Conservation (phyloP, 2,888 invertebrate genomes). For the Endomychus coccineus region DNA sequence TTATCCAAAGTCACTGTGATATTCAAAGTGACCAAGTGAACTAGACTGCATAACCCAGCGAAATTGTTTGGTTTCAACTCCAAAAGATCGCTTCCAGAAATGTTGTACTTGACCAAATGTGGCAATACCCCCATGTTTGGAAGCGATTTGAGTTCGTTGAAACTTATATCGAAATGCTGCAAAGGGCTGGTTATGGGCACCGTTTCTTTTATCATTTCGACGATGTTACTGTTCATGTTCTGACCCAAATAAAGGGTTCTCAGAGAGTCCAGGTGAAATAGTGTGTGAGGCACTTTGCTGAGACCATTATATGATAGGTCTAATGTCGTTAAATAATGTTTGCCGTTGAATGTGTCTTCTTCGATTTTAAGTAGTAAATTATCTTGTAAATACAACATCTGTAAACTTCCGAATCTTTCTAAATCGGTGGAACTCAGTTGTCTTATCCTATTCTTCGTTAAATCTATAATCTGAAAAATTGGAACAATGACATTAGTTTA, state of each 20-base stretch:
- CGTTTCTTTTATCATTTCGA: conserved; percentile 31
- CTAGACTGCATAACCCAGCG: conserved; percentile 37
- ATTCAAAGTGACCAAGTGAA: conserved; percentile 31
- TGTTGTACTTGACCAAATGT: conserved; percentile 33
- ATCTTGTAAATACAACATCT: conserved; percentile 38
- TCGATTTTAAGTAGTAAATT: conserved; percentile 34
- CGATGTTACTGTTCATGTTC: conserved; percentile 37
- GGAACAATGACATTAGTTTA: too few relatives aligned
- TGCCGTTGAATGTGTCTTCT: conserved; percentile 32
- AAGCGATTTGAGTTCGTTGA: conserved; percentile 30
- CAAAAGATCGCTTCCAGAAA: conserved; percentile 25
- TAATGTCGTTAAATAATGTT: conserved; percentile 29
- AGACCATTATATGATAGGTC: conserved; percentile 37
- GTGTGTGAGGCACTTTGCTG: conserved; percentile 30
- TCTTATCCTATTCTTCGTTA: conserved; percentile 36
- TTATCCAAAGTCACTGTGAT: conserved; percentile 30
- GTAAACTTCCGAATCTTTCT: conserved; percentile 29
- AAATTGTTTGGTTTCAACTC: conserved; percentile 31
- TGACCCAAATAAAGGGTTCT: conserved; percentile 36
- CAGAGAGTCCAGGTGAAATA: conserved; percentile 37
- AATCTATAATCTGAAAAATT: conserved; percentile 34
- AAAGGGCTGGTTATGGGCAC: conserved; percentile 36
- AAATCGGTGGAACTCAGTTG: conserved; percentile 34
- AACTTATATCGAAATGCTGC: conserved; percentile 34
- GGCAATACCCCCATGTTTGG: conserved; percentile 35